Percentiles rank a stretch among this genome's conserved stretches.
Conservation (phyloP, 2,888 invertebrate species). For the Sesia apiformis region DNA sequence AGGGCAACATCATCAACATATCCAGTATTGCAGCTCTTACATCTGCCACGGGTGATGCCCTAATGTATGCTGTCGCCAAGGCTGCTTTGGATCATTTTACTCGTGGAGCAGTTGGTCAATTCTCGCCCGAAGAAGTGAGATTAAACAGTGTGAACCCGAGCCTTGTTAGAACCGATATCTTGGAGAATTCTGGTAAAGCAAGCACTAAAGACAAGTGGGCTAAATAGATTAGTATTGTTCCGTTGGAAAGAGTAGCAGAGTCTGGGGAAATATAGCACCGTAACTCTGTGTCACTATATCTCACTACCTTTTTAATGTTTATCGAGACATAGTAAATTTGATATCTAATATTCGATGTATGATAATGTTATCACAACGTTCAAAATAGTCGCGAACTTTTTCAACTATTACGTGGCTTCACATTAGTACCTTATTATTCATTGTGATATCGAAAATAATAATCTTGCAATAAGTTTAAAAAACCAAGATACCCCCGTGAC, state of each 20-base stretch:
- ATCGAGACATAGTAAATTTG: no score
- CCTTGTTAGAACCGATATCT: slow-evolving; percentile 7
- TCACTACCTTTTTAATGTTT: no score
- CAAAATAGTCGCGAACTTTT: no score
- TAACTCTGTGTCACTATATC: no score
- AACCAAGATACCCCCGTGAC: no score
- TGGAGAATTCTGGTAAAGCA: slow-evolving; percentile 4
- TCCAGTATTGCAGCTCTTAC: slow-evolving; percentile 4
- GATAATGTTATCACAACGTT: no score
- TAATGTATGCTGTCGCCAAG: slow-evolving; percentile 6
- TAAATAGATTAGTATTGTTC: slow-evolving; percentile 7
- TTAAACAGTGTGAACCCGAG: slow-evolving; percentile 10
- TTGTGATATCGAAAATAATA: no score
- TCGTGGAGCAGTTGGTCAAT: slow-evolving; percentile 6
- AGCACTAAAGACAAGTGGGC: neutral
- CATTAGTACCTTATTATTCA: no score
- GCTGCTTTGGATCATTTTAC: slow-evolving; percentile 12
- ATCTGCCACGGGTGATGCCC: neutral
- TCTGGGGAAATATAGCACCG: slow-evolving; percentile 25
- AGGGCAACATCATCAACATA: slow-evolving; percentile 9
- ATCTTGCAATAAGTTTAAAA: no score
- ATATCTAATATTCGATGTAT: no score
- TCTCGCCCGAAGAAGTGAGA: slow-evolving; percentile 7
- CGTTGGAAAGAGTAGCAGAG: slow-evolving; percentile 19
- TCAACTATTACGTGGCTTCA: no score